Percentiles rank a stretch among this genome's conserved stretches.
These are phyloP conservation scores for Temnopleurus reevesii DNA, from an alignment of 53 echinoderm and acorn worm genomes.

Conservation along the genomic window DNA sequence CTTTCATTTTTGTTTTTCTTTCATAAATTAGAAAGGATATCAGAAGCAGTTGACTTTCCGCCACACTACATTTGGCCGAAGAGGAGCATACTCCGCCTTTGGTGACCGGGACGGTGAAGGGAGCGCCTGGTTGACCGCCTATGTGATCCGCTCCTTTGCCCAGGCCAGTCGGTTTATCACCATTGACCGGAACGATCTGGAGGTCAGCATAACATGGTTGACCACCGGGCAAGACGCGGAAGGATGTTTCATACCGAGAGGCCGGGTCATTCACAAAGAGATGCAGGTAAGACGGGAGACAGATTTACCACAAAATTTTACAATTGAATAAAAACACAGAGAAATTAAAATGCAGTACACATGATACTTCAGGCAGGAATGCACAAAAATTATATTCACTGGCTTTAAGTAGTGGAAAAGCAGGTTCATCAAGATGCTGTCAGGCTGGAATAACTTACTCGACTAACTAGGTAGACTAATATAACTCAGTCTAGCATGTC, in stretches of 20 bases:
- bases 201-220: slow-evolving; percentile 66
- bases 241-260: slow-evolving; percentile 65
- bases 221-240: slow-evolving; percentile 53
- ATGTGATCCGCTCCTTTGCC: slow-evolving; percentile 75
- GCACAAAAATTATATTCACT: too few relatives aligned
- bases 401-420: too few relatives aligned
- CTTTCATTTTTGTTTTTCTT: not conserved
- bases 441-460: too few relatives aligned
- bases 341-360: too few relatives aligned
- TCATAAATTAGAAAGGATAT: slow-evolving; percentile 67
- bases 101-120: slow-evolving; percentile 69
- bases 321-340: too few relatives aligned
- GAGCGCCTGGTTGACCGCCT: slow-evolving; percentile 92
- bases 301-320: too few relatives aligned
- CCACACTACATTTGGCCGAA: not conserved
- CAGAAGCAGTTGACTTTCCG: slow-evolving; percentile 75
- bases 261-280: slow-evolving; percentile 76
- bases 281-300: slow-evolving; percentile 58
- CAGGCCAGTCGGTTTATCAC: slow-evolving; percentile 68
- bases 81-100: slow-evolving; percentile 81
- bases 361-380: too few relatives aligned
- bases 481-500: too few relatives aligned
- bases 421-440: too few relatives aligned
- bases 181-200: slow-evolving; percentile 63
- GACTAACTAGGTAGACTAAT: too few relatives aligned